Percentiles rank a stretch among this genome's conserved stretches.
phyloP scores from a whole-genome alignment of 2,888 invertebrate species.

The Harpalus rufipes region DNA sequence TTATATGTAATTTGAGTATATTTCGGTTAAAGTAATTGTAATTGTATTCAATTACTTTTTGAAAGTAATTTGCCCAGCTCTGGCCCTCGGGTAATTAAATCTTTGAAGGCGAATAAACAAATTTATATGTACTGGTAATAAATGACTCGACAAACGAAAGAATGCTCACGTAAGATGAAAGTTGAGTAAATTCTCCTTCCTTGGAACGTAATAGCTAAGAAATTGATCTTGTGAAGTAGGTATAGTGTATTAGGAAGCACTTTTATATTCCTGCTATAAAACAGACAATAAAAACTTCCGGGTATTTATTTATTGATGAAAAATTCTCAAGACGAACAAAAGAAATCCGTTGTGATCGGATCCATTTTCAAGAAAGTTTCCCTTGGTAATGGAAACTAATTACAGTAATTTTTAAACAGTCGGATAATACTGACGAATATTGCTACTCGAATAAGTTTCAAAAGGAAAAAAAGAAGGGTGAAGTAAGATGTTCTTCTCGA shows the following conservation, averaged over 20 bases:
- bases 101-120: no score
- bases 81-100: no score
- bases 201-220: neutral
- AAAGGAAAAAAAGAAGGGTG: conserved; percentile 31
- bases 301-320: neutral
- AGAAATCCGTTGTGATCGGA: conserved; percentile 16
- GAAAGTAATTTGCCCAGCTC: no score
- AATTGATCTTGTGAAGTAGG: neutral
- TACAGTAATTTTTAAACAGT: conserved; percentile 46
- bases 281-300: neutral
- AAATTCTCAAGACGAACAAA: conserved; percentile 4
- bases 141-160: no score
- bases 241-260: neutral
- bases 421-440: conserved; percentile 23
- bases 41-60: no score
- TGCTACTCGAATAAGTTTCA: conserved; percentile 27
- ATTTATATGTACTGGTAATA: no score
- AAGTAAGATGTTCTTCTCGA: conserved; percentile 28
- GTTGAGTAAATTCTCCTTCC: no score
- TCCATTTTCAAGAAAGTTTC: conserved; percentile 33
- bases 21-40: no score
- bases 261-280: neutral
- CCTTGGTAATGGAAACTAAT: conserved; percentile 43
- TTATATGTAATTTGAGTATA: no score
- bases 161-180: no score